Conservation (phyloP, 2,113 vertebrate species). For the Tenebrosternarchus preto region DNA sequence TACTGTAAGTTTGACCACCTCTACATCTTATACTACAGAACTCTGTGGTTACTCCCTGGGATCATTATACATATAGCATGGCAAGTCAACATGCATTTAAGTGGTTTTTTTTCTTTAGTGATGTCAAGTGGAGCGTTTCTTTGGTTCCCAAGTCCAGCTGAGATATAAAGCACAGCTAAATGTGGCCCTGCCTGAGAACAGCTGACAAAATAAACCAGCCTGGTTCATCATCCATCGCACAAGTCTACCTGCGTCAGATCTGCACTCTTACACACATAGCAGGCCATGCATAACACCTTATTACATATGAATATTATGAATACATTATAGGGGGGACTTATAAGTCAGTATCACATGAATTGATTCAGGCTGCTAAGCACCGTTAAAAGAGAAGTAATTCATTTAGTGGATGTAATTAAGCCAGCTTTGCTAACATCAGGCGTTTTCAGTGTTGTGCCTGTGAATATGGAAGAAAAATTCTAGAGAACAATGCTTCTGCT, state of each 20-base stretch:
- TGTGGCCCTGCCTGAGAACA: slow-evolving; percentile 10
- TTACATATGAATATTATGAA: too few species aligned
- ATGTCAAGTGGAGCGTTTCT: slow-evolving; percentile 31
- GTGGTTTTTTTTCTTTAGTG: slow-evolving; percentile 27
- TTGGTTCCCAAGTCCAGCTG: slow-evolving; percentile 24
- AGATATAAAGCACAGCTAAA: slow-evolving; percentile 27
- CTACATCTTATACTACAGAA: neutral
- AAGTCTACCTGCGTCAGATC: neutral
- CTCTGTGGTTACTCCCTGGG: neutral
- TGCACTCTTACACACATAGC: neutral
- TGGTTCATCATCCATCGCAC: neutral
- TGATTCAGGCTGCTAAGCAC: neutral
- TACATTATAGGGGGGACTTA: too few species aligned
- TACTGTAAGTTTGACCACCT: too few species aligned
- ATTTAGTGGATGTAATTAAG: neutral
- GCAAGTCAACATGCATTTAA: slow-evolving; percentile 10
- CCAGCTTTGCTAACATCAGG: neutral
- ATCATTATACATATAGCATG: too few species aligned
- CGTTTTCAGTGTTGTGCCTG: neutral
- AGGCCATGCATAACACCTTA: neutral
- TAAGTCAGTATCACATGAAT: neutral
- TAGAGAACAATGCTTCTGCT: neutral
- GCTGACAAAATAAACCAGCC: neutral
- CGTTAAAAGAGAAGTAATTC: neutral
- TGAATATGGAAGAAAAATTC: neutral